Conservation (phyloP, 2,888 invertebrate genomes). For the Parnassius glacialis region DNA sequence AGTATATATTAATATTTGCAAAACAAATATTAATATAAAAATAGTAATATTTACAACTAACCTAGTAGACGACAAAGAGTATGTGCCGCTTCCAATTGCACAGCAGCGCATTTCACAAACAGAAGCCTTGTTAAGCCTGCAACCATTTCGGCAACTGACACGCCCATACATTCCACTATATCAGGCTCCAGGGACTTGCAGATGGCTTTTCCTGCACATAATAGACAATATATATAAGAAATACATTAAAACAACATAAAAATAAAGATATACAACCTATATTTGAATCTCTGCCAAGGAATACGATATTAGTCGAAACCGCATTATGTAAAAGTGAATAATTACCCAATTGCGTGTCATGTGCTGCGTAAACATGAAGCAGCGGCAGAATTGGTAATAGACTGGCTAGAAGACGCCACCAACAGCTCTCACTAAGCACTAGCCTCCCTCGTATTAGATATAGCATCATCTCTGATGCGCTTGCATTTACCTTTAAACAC, state of each 20-base stretch:
- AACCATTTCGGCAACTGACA: slow-evolving; percentile 77
- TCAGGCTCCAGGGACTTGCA: slow-evolving; percentile 84
- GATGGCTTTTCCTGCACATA: slow-evolving; percentile 78
- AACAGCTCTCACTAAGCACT: slow-evolving; percentile 81
- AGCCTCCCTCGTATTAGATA: slow-evolving; percentile 83
- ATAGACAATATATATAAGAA: slow-evolving; percentile 1
- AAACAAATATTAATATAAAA: too few relatives aligned
- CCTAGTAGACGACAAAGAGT: slow-evolving; percentile 57
- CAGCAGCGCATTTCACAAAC: slow-evolving; percentile 64
- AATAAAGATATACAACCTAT: neutral
- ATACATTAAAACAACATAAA: neutral
- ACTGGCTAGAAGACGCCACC: slow-evolving; percentile 82
- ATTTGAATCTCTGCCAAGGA: neutral
- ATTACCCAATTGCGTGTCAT: slow-evolving; percentile 68
- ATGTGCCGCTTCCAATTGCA: slow-evolving; percentile 68
- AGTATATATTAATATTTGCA: too few relatives aligned
- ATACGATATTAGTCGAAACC: too few relatives aligned
- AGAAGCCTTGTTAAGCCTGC: slow-evolving; percentile 61
- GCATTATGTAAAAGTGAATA: neutral
- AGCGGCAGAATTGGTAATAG: slow-evolving; percentile 82
- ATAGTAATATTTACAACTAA: slow-evolving; percentile 30
- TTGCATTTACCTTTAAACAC: slow-evolving; percentile 75
- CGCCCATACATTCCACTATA: slow-evolving; percentile 79
- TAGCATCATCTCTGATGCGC: slow-evolving; percentile 82
- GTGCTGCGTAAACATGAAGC: slow-evolving; percentile 80